Conservation (phyloP, 2,797 vertebrate species). For the Enteromius unitaeniatus region DNA sequence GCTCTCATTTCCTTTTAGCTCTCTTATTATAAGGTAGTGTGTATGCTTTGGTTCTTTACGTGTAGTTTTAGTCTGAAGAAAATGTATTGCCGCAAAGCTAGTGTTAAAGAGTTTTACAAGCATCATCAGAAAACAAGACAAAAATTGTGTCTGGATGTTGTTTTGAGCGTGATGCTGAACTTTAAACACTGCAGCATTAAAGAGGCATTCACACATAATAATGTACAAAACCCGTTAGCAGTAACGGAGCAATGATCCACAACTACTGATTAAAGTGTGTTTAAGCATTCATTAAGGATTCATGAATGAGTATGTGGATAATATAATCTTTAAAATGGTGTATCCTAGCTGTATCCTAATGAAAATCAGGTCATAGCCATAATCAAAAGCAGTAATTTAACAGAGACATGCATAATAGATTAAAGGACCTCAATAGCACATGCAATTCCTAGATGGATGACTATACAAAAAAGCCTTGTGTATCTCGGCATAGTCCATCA, state of each 20-base stretch:
- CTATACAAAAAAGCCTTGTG: background rate
- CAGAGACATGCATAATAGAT: slow-evolving; percentile 25
- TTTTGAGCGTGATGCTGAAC: slow-evolving; percentile 5
- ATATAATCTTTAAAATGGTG: slow-evolving; percentile 14
- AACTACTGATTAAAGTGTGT: background rate
- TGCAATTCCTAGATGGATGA: slow-evolving; percentile 34
- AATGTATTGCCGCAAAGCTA: background rate
- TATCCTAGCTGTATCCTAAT: background rate
- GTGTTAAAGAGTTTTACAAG: background rate
- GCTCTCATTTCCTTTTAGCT: background rate
- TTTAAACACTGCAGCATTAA: background rate
- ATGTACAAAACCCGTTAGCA: background rate
- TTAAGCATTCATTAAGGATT: slow-evolving; percentile 13
- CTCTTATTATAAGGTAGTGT: background rate
- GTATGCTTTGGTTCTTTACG: background rate
- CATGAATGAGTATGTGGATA: background rate
- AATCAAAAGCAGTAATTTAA: slow-evolving; percentile 42
- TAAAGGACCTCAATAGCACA: slow-evolving; percentile 18
- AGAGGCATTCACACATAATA: slow-evolving; percentile 9
- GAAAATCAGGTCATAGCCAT: slow-evolving; percentile 30
- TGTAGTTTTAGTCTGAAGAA: background rate
- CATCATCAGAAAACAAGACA: slow-evolving; percentile 7
- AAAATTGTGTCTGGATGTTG: background rate
- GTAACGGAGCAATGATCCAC: background rate
- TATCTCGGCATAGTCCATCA: background rate